A percentile compares a stretch with the other conserved stretches of the same genome.
phyloP scores from a whole-genome alignment of 2,888 invertebrate species.

The Apocheima hispidaria region DNA sequence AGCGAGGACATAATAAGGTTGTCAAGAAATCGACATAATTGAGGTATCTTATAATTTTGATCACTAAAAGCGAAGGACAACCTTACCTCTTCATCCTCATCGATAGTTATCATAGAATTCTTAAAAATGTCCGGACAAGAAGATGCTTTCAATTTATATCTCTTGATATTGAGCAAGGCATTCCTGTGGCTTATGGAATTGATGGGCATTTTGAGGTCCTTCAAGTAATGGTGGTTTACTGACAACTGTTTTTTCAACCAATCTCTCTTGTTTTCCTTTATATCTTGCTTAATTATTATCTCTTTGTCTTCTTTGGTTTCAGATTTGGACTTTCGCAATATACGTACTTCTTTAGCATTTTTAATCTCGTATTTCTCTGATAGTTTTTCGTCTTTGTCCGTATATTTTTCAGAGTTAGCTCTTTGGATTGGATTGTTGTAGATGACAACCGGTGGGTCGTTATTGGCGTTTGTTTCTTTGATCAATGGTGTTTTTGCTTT shows the following conservation, averaged over 20 bases:
- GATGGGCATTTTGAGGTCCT: conserved; percentile 90
- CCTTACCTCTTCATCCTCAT: conserved; percentile 91
- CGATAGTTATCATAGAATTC: conserved; percentile 95
- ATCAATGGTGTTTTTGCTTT: conserved; percentile 40
- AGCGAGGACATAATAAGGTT: no score
- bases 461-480: conserved; percentile 48
- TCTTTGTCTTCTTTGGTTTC: conserved; percentile 71
- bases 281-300: conserved; percentile 65
- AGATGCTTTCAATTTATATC: conserved; percentile 93
- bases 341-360: conserved; percentile 55
- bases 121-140: conserved; percentile 97
- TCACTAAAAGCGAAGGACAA: neutral
- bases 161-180: conserved; percentile 93
- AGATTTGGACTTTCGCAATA: conserved; percentile 62
- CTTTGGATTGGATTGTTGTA: conserved; percentile 63
- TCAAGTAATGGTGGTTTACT: conserved; percentile 89
- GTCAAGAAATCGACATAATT: no score
- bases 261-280: conserved; percentile 75
- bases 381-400: conserved; percentile 48
- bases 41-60: no score
- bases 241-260: conserved; percentile 82
- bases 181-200: conserved; percentile 95
- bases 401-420: conserved; percentile 69
- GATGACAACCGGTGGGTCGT: conserved; percentile 63
- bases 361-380: conserved; percentile 64